Evolutionary conservation across 2,888 invertebrate species (phyloP).

Genomic region (Luffia ferchaultella): DNA sequence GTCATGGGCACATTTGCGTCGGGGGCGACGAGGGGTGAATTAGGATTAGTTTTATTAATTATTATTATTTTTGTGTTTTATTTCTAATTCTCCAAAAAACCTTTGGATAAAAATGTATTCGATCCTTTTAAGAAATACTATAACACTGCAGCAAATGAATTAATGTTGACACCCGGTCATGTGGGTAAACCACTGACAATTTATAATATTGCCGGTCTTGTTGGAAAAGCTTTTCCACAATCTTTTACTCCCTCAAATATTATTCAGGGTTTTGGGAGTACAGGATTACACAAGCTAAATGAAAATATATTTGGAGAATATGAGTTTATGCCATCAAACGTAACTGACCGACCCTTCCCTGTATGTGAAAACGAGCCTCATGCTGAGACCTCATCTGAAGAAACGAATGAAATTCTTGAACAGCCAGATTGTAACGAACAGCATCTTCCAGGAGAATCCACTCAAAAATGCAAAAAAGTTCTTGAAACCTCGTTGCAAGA

Average conservation of each 20-base stretch:
- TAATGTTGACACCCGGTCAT: constrained; percentile 10
- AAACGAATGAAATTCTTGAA: constrained; percentile 5
- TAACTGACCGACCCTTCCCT: constrained; percentile 4
- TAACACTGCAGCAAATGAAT: constrained; percentile 10
- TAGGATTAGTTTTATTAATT: too few species aligned
- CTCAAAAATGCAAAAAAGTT: constrained; percentile 2
- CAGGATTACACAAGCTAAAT: constrained; percentile 5
- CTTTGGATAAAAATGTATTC: constrained; percentile 16
- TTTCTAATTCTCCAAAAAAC: too few species aligned
- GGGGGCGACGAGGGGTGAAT: too few species aligned
- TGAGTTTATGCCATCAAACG: constrained; percentile 6
- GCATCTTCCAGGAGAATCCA: constrained; percentile 2
- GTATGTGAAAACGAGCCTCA: neutral
- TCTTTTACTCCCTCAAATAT: constrained; percentile 17
- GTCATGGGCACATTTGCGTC: too few species aligned
- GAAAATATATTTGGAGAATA: constrained; percentile 6
- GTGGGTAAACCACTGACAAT: constrained; percentile 20
- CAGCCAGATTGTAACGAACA: constrained; percentile 2
- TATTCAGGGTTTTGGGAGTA: constrained; percentile 5
- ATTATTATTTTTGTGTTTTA: too few species aligned
- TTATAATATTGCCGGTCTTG: constrained; percentile 22
- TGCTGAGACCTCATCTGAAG: neutral
- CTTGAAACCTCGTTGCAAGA: constrained; percentile 3
- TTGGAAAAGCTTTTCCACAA: constrained; percentile 17
- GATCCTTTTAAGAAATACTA: constrained; percentile 12